phyloP scores from a whole-genome alignment of 2,113 vertebrate genomes.

The Hucho hucho region DNA sequence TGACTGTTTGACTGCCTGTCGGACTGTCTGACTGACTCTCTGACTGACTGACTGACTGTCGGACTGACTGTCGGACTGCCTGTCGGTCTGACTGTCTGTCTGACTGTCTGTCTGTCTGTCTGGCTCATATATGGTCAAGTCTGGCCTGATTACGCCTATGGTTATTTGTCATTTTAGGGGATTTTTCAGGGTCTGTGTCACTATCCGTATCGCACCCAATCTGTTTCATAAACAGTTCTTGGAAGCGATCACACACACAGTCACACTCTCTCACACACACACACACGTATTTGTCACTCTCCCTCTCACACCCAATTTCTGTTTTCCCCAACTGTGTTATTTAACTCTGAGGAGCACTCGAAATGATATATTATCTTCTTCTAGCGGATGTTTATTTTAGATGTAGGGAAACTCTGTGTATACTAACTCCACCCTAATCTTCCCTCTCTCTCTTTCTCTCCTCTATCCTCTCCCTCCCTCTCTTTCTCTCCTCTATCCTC shows the following conservation, averaged over 20 bases:
- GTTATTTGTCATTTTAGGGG: not conserved
- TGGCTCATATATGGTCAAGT: not conserved
- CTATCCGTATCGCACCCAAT: not conserved
- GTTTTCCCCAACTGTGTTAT: conserved; percentile 14
- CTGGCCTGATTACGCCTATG: too few species aligned
- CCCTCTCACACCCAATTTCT: conserved; percentile 1
- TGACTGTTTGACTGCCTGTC: too few species aligned
- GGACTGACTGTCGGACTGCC: too few species aligned
- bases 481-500: not conserved
- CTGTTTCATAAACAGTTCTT: not conserved
- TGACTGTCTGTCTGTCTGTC: not conserved
- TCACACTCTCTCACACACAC: conserved; percentile 4
- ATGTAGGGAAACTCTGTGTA: too few species aligned
- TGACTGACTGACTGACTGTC: too few species aligned
- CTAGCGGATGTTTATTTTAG: conserved; percentile 15
- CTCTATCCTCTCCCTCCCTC: conserved; percentile 14
- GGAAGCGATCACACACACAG: conserved; percentile 41
- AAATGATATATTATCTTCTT: conserved; percentile 31
- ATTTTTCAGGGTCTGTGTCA: not conserved
- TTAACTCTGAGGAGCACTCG: conserved; percentile 32
- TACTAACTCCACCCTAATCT: too few species aligned
- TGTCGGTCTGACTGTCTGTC: too few species aligned
- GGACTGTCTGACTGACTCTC: too few species aligned
- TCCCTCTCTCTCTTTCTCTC: not conserved
- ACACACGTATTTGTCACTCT: not conserved